Evolutionary conservation across 2,888 invertebrate species (phyloP), one percentile per base, ranked within the genome.

Genomic region (Philaethria dido): DNA sequence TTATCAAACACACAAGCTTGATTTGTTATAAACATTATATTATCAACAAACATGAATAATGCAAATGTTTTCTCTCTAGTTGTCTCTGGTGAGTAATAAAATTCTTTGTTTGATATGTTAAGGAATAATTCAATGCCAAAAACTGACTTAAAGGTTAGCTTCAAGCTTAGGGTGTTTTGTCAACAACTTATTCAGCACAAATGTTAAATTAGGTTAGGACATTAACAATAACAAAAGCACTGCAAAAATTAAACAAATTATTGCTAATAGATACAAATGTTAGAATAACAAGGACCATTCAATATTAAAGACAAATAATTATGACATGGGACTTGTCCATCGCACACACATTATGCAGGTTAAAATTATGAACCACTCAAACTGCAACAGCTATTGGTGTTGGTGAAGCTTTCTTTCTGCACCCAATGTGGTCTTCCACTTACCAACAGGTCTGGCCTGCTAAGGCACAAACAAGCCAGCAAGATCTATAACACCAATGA

Each of bases 391-490:
- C 88, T 70, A 86, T 86, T 81, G 81, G 83, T 86, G 86, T 86
- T 83, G 82, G 81, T 82, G 80, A 89, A 90, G 91, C 90, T 82
- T 77, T 57, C 52, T 57, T 50, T 82, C 80, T 77, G 82, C 89
- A 87, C 84, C 86, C 86, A 80, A 77, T 84, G 82, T 81, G 76
- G 78, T 88, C 86, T 88, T 90, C 86, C 82, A 94, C 94, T 94
- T 94, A 94, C 94, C 94, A 94, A 93, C 92, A 94, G 94, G 93
- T 94, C 94, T 94, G 94, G 94, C 94, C 94, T 94, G 92, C 93
- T 93, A 94, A 94, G 94, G 94, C 94, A 94, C 94, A 94, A 94
- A 94, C 94, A 94, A 94, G 94, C 94, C 94, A 94, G 94, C 94
- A 94, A 94, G 92, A 94, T 94, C 94, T 94, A 94, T 93, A 94